Percentiles rank a stretch among this genome's conserved stretches.
phyloP scores from a whole-genome alignment of 2,888 invertebrate genomes.

The Polydrusus tereticollis region DNA sequence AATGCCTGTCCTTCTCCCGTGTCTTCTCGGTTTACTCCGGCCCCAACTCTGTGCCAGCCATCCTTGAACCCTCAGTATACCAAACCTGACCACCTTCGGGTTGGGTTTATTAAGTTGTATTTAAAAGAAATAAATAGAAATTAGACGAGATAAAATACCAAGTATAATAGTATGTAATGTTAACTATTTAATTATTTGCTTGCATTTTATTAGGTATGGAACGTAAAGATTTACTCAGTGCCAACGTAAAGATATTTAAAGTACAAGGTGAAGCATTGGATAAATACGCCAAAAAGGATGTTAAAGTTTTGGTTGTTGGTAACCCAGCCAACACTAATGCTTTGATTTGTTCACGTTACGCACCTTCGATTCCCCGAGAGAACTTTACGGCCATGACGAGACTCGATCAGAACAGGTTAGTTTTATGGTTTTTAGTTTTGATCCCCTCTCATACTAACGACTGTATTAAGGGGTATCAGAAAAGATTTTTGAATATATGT shows the following conservation, averaged over 20 bases:
- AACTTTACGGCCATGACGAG: constrained; percentile 99
- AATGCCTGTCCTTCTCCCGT: no score
- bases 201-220: constrained; percentile 84
- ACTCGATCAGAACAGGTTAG: constrained; percentile 87
- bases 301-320: constrained; percentile 97
- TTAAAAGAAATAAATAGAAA: no score
- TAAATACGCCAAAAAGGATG: constrained; percentile 67
- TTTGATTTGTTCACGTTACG: constrained; percentile 93
- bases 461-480: no score
- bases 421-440: neutral
- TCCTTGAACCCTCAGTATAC: no score
- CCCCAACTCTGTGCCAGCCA: no score
- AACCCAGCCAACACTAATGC: constrained; percentile 99
- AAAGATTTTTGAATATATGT: no score
- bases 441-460: no score
- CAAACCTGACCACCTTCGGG: no score
- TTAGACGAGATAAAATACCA: no score
- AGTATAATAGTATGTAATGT: no score
- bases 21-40: no score
- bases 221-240: constrained; percentile 95
- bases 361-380: constrained; percentile 94
- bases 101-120: no score
- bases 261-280: constrained; percentile 96
- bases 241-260: constrained; percentile 98
- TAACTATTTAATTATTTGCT: neutral